Conservation (phyloP, 2,888 invertebrate species). For the Polyommatus iphigenia region DNA sequence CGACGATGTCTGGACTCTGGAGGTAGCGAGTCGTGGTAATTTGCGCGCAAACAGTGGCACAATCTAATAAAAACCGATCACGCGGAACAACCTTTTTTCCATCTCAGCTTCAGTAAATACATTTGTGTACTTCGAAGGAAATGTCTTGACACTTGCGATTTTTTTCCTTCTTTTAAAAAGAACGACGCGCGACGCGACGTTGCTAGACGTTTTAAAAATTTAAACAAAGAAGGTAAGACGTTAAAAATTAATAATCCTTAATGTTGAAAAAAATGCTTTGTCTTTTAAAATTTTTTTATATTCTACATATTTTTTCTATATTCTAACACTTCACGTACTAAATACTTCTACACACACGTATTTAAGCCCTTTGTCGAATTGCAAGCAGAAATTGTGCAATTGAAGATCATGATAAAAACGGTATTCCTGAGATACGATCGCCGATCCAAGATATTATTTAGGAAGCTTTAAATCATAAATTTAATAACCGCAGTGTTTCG, state of each 20-base stretch:
- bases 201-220: no score
- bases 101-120: slow-evolving; percentile 73
- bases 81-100: slow-evolving; percentile 78
- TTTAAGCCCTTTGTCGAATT: background rate
- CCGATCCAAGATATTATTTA: slow-evolving; percentile 25
- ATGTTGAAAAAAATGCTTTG: background rate
- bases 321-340: no score
- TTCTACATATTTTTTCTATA: no score
- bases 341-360: no score
- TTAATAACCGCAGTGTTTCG: slow-evolving; percentile 20
- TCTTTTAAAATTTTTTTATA: background rate
- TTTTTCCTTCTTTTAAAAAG: background rate
- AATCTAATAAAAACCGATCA: slow-evolving; percentile 80
- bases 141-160: slow-evolving; percentile 56
- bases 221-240: no score
- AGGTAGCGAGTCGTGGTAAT: slow-evolving; percentile 64
- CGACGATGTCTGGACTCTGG: slow-evolving; percentile 41
- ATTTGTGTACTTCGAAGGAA: slow-evolving; percentile 44
- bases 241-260: no score
- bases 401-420: slow-evolving; percentile 17
- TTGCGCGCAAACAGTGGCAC: slow-evolving; percentile 73
- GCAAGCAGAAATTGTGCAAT: slow-evolving; percentile 19
- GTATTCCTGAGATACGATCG: background rate
- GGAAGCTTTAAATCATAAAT: slow-evolving; percentile 33
- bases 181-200: no score